phyloP scores from a whole-genome alignment of 2,888 invertebrate genomes.

The Cephus nigrinus region DNA sequence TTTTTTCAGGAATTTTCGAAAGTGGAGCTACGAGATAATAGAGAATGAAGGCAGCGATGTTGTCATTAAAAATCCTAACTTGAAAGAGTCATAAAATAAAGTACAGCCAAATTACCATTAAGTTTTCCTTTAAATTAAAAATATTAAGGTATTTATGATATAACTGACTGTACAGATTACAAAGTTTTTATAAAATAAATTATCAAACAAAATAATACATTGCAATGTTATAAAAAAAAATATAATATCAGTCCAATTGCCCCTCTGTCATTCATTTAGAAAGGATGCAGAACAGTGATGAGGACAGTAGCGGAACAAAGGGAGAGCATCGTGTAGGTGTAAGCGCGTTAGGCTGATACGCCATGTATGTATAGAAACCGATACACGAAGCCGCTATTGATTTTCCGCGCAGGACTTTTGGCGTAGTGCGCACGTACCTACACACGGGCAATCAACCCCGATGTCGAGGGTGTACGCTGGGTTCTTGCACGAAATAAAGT shows the following conservation, averaged over 20 bases:
- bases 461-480: slow-evolving; percentile 25
- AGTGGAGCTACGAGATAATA: slow-evolving; percentile 82
- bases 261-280: background rate
- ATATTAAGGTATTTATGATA: background rate
- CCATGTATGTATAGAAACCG: background rate
- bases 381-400: slow-evolving; percentile 48
- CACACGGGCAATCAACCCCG: slow-evolving; percentile 34
- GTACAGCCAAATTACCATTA: background rate
- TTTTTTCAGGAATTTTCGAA: slow-evolving; percentile 75
- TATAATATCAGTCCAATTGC: background rate
- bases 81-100: slow-evolving; percentile 43
- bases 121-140: background rate
- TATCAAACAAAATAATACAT: background rate
- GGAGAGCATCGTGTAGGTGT: background rate
- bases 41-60: slow-evolving; percentile 84
- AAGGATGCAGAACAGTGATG: background rate
- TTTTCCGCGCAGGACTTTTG: slow-evolving; percentile 50
- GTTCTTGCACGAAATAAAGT: slow-evolving; percentile 45
- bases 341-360: background rate
- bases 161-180: background rate
- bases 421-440: slow-evolving; percentile 54
- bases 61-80: slow-evolving; percentile 70
- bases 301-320: background rate
- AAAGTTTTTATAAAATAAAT: background rate
- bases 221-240: background rate